Conservation (phyloP, 2,797 vertebrate species). For the Rhadinocentrus ornatus region DNA sequence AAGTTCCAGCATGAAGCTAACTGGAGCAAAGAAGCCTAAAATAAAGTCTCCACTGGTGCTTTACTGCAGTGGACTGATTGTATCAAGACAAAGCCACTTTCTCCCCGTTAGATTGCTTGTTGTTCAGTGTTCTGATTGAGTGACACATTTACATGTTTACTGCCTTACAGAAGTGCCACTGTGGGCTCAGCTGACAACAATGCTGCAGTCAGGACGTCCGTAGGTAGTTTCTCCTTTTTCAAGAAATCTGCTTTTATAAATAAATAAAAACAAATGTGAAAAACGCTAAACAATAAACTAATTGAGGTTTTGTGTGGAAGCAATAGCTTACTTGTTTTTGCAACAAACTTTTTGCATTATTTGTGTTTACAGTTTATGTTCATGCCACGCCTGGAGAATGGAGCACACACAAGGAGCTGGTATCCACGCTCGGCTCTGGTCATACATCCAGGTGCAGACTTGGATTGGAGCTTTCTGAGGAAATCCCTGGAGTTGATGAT, state of each 20-base stretch:
- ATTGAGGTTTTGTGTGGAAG: neutral
- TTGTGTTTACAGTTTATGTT: neutral
- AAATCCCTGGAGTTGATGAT: too few relatives aligned
- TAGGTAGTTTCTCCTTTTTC: neutral
- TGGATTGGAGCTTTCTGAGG: too few relatives aligned
- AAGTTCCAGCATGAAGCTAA: conserved; percentile 38
- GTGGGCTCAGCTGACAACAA: neutral
- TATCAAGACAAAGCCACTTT: conserved; percentile 10
- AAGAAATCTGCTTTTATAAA: neutral
- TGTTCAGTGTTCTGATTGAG: neutral
- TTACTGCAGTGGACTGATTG: conserved; percentile 4
- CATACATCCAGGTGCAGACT: too few relatives aligned
- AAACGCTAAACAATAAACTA: neutral
- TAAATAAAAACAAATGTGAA: neutral
- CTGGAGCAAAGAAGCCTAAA: conserved; percentile 34
- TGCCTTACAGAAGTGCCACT: neutral
- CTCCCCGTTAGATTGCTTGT: neutral
- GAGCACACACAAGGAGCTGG: too few relatives aligned
- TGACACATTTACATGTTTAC: conserved; percentile 10
- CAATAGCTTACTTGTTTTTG: neutral
- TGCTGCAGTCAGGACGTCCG: neutral
- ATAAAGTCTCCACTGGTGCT: conserved; percentile 13
- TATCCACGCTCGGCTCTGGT: too few relatives aligned
- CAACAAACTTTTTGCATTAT: neutral
- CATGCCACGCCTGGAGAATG: too few relatives aligned